Evolutionary conservation across 2,797 vertebrate genomes (phyloP), one percentile per base, ranked within the genome.

Genomic region (Peromyscus nudipes): DNA sequence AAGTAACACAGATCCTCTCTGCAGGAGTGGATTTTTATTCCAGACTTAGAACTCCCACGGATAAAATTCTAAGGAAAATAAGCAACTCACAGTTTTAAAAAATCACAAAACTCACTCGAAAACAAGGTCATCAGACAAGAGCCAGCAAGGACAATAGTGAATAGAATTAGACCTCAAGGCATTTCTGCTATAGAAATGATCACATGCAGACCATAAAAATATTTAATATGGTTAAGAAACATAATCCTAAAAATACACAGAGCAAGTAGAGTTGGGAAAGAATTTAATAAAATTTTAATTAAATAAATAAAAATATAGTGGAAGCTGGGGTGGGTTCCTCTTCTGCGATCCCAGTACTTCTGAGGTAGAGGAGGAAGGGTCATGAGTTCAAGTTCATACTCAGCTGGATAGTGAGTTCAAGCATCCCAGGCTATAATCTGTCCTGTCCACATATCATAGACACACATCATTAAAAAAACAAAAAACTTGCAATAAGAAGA

Each of bases 201-300:
- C 43, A 87, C 40, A 43, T 80, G 11, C 8, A 83, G 27, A 76
- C n/a, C 25, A 65, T 46, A 75, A 57, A 67, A 60, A 67, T 67
- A 27, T 87, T 81, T 85, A 57, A 57, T 65, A 64, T 64, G 60
- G 29, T 82, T 93, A 87, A 82, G 49, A 95, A 82, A 87, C 92
- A 75, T 83, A 88, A 57, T 64, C 55, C 69, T 92, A 31, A 81
- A 89, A 81, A 80, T 85, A 80, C 4, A 49, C 73, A 81, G 25
- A 82, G 9, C 31, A 92, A n/a, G 19, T 43, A 27, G 83, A 76
- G 34, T 88, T 94, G 34, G 34, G 60, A 82, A 88, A 62, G n/a
- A 75, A 62, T 76, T 90, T 91, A 85, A 40, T 40, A 27, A 49
- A 82, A 85, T 16, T 84, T 12, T 62, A 82, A 31, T 52, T 92